Evolutionary conservation across 2,113 vertebrate genomes (phyloP), one percentile per base, ranked within the genome.

Genomic region (Eclectus roratus): DNA sequence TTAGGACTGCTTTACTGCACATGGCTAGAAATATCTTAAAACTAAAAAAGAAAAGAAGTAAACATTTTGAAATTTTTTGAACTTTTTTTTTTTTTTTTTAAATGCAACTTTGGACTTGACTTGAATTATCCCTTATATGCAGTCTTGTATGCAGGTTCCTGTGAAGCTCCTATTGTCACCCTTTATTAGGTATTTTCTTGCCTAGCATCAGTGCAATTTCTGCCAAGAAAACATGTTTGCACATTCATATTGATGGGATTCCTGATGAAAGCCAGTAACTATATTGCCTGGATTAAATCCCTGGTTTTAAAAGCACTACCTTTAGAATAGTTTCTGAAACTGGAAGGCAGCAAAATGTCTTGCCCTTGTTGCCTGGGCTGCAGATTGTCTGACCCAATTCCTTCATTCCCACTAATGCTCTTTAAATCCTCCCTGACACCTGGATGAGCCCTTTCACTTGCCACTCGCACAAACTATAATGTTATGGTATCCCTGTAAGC

Each of bases 361-460:
- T 66, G 49, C 65, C 76, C 72, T 87, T 88, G 53, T 73, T 91
- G 49, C 66, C 13, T 61, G 70, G 24, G 55, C 41, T 84, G 66
- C 76, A 89, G 65, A 46, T 94, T 74, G 49, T 52, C 80, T 86
- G 85, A 91, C 94, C 80, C 80, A 86, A 85, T 95, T 96, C 88
- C 55, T 83, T 74, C 73, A 52, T 24, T 74, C 46, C 77, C 17
- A 18, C 69, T 96, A 96, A 93, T 64, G 37, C 41, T 88, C 47
- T 47, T 44, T 70, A 85, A 94, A 93, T 91, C 90, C 80, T 85
- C 17, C 44, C 35, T 2, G 14, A 91, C 91, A 88, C 89, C 68
- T 73, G 37, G 52, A 70, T 39, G 52, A 94, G 88, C 65, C 86
- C 33, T 91, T 95, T 79, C 85, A 61, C 72, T 94, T 91, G 92